Base-by-base conservation (phyloP, 1,140 invertebrate genomes). In the Hypothenemus hampei region DNA sequence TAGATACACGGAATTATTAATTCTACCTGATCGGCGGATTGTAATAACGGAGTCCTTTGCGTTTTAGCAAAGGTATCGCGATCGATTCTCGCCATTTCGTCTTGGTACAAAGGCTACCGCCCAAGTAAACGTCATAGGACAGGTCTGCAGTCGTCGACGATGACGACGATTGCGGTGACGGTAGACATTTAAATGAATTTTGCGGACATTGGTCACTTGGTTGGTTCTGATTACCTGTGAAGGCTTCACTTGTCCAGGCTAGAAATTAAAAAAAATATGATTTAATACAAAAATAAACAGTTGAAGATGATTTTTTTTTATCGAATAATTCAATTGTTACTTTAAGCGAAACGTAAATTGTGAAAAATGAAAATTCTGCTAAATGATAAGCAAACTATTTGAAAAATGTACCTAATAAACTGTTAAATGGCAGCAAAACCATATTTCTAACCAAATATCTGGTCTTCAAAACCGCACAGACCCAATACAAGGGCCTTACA, bases 41-140 rank as follows among this genome's bases (percentile, higher is more conserved):
- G 49, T 78, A 77, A 68, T 73, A 79, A 20, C 72, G 72, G 52
- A 78, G 65, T 3, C 75, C 74, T 47, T 76, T 71, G 22, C 73
- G 71, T 48, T 71, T 65, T 1, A 74, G 51, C 33, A 67, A 46
- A 10, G 71, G 70, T 41, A 71, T 65, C 10, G 69, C 70, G 18
- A 65, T 60, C 4, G 67, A 52, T 36, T 64, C 63, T 24, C 71
- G 51, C 72, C 72, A 74, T 11, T 55, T 65, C 3, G 44, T 61
- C 10, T 65, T 69, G 39, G 77, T 75, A 7, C 71, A 70, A 54
- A 75, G 73, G 4, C 74, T 69, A 19, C 78, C 78, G 10, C 76
- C 78, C 13, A 80, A 70, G 64, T 76, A 80, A 0, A 79, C 74
- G 59, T 79, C 76, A 16, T 61, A 36, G n/a, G n/a, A n/a, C n/a